Conservation (phyloP, 2,888 invertebrate species). For the Dasypolia templi region DNA sequence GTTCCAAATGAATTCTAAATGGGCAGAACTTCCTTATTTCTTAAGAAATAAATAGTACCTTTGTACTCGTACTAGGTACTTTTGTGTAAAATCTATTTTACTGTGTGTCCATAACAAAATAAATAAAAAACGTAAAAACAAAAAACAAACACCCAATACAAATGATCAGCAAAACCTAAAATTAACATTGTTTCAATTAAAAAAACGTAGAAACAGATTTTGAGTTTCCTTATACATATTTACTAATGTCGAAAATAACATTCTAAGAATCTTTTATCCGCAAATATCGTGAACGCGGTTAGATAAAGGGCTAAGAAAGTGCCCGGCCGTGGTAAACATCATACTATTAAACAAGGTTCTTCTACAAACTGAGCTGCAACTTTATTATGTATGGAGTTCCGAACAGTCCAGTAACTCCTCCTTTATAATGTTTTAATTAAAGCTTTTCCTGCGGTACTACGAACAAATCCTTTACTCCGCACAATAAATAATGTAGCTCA, state of each 20-base stretch:
- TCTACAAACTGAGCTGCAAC: slow-evolving; percentile 40
- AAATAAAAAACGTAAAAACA: too few species aligned
- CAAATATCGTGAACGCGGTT: slow-evolving; percentile 1
- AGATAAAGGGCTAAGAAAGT: slow-evolving; percentile 30
- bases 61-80: too few species aligned
- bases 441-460: slow-evolving; percentile 46
- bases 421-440: slow-evolving; percentile 64
- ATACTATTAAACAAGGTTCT: slow-evolving; percentile 35
- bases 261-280: background rate
- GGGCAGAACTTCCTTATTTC: too few species aligned
- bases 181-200: background rate
- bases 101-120: too few species aligned
- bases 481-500: slow-evolving; percentile 38
- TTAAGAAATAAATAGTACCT: too few species aligned
- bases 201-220: background rate
- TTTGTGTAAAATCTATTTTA: too few species aligned
- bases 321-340: slow-evolving; percentile 26
- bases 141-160: background rate
- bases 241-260: background rate
- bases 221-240: background rate
- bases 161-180: background rate
- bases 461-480: slow-evolving; percentile 38
- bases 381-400: slow-evolving; percentile 54
- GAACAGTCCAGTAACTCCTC: slow-evolving; percentile 56
- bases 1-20: too few species aligned